Evolutionary conservation across 2,797 vertebrate genomes (phyloP), one percentile per base, ranked within the genome.

Genomic region (Spea hammondii): DNA sequence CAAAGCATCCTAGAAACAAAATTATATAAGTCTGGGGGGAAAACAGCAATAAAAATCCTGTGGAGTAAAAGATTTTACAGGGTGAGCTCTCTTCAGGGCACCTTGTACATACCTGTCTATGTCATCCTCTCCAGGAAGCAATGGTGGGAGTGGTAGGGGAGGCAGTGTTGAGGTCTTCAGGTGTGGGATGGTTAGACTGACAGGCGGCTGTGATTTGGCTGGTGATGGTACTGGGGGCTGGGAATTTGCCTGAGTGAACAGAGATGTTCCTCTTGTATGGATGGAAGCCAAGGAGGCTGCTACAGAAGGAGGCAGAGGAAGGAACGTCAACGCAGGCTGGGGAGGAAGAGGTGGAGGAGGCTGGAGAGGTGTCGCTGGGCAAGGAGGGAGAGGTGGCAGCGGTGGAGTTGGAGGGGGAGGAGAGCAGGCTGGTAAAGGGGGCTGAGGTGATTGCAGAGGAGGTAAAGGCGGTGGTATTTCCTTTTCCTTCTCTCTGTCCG

Each of bases 81-180:
- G 32, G 32, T 32, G 32, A 32, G 32, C 32, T 32, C 1, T 32
- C 32, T 32, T 32, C 2, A 32, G 32, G 3, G 2, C 32, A 3
- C 32, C 32, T 32, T 32, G 32, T 32, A 66, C 95, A 95, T 89
- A 99, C 97, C 97, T 98, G 90, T 95, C 95, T 88, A 96, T 93
- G 81, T 93, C 91, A 91, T 94, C 86, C 80, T 96, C 96, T 89
- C 96, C 97, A 84, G 93, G 92, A 87, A 99, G 91, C 85, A 93
- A 81, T 14, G 97, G 97, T 32, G 97, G 97, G 62, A 99, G 91
- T 59, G 97, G 97, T 76, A 99, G 91, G 57, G 91, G 97, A 75
- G 97, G 97, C 87, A 99, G 89, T 0, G 97, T 99, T 66, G 96
- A 99, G 3, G 97, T 99, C 92, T 98, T 98, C 88, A 95, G 88